Conservation (phyloP, 2,797 vertebrate species). For the Brotogeris chrysoptera region DNA sequence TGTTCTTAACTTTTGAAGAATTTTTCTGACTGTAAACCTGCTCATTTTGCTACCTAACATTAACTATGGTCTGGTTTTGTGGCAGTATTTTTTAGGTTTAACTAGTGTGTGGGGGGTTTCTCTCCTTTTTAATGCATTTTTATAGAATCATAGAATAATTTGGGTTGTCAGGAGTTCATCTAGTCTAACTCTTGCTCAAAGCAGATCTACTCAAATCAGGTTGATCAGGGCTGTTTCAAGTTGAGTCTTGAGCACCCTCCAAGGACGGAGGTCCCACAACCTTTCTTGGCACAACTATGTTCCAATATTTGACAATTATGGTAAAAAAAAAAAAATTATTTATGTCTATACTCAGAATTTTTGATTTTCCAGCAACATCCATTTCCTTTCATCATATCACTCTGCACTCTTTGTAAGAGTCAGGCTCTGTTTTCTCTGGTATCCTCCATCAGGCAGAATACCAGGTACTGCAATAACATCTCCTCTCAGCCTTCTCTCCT, state of each 20-base stretch:
- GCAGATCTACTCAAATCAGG: not conserved
- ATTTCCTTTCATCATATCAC: accelerated
- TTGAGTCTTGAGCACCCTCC: not conserved
- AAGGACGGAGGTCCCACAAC: not conserved
- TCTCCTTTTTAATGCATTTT: not conserved
- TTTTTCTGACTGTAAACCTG: not conserved
- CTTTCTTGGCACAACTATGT: not conserved
- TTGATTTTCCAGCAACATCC: not conserved
- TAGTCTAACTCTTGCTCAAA: not conserved
- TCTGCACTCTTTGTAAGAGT: not conserved
- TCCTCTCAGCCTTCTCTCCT: not conserved
- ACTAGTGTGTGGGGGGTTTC: accelerated
- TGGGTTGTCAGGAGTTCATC: not conserved
- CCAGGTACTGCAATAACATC: not conserved
- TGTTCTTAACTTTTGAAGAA: not conserved
- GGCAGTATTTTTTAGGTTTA: not conserved
- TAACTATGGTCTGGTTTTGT: not conserved
- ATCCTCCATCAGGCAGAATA: not conserved
- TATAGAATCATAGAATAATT: not conserved
- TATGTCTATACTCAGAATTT: not conserved
- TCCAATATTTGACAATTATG: not conserved
- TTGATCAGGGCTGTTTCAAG: not conserved
- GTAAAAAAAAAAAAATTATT: not conserved
- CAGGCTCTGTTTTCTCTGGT: not conserved
- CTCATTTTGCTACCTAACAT: not conserved